Conservation (phyloP, 1,140 invertebrate genomes). For the Pygmarrhopalites habei region DNA sequence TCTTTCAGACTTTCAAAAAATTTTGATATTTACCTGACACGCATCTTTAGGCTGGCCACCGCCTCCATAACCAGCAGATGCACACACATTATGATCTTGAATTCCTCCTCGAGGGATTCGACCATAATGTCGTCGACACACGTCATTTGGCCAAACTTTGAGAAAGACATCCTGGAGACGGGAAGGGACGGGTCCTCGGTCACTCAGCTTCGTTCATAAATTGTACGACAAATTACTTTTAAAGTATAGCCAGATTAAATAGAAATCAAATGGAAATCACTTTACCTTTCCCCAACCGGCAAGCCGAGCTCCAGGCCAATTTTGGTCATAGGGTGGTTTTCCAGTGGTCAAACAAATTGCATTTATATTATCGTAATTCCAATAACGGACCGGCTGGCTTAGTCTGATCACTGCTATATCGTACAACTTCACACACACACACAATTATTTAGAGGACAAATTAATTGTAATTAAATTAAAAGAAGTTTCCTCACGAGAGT, state of each 20-base stretch:
- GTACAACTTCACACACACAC: conserved; percentile 2
- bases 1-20: not conserved
- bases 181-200: not conserved
- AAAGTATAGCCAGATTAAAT: too few species aligned
- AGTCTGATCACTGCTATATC: conserved; percentile 11
- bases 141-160: not conserved
- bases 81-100: conserved; percentile 10
- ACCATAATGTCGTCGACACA: not conserved
- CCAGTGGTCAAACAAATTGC: conserved; percentile 4
- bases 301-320: not conserved
- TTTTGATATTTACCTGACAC: conserved; percentile 12
- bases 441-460: too few species aligned
- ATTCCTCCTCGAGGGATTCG: not conserved
- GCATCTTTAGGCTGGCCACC: too few species aligned
- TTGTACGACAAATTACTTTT: too few species aligned
- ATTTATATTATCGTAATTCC: not conserved
- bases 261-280: too few species aligned
- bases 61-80: not conserved
- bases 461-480: not conserved
- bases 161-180: not conserved
- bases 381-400: not conserved
- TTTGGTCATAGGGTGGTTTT: not conserved
- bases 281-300: conserved; percentile 3
- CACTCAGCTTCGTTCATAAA: too few species aligned
- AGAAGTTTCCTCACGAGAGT: conserved; percentile 7